Conservation (phyloP, 2,797 vertebrate genomes). For the Crenichthys baileyi region DNA sequence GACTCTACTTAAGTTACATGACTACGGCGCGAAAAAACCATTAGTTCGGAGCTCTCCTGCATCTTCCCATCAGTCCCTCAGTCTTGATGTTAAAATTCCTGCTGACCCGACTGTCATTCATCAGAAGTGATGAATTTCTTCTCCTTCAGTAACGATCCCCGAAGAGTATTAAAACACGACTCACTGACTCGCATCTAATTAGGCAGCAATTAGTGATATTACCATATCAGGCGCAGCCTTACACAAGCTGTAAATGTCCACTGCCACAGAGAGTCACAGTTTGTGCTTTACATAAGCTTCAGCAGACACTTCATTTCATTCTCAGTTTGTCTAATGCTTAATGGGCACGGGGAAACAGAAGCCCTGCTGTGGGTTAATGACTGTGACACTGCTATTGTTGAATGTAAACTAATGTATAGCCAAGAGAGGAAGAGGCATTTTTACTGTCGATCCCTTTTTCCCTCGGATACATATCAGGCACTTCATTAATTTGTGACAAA, state of each 20-base stretch:
- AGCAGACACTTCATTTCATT: conserved; percentile 58
- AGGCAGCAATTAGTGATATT: conserved; percentile 81
- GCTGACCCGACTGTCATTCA: conserved; percentile 67
- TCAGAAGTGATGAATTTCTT: conserved; percentile 63
- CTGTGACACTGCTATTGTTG: conserved; percentile 56
- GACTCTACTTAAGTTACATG: conserved; percentile 59
- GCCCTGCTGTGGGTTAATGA: conserved; percentile 66
- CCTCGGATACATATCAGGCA: conserved; percentile 27
- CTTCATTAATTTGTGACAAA: conserved; percentile 27
- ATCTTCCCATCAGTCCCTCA: conserved; percentile 41
- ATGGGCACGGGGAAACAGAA: conserved; percentile 52
- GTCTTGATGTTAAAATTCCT: conserved; percentile 59
- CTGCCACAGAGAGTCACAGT: conserved; percentile 58
- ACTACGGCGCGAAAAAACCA: conserved; percentile 60
- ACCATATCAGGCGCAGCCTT: conserved; percentile 66
- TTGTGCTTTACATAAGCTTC: conserved; percentile 58
- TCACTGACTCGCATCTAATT: conserved; percentile 79
- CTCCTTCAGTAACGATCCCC: conserved; percentile 70
- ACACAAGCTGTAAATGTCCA: conserved; percentile 57
- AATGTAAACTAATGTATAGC: conserved; percentile 41
- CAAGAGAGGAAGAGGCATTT: conserved; percentile 34
- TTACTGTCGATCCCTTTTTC: conserved; percentile 46
- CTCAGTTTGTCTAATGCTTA: conserved; percentile 48
- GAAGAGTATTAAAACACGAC: conserved; percentile 73
- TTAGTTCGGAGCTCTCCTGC: conserved; percentile 42